Conservation (phyloP, 2,888 invertebrate species). For the Slavum lentiscoides region DNA sequence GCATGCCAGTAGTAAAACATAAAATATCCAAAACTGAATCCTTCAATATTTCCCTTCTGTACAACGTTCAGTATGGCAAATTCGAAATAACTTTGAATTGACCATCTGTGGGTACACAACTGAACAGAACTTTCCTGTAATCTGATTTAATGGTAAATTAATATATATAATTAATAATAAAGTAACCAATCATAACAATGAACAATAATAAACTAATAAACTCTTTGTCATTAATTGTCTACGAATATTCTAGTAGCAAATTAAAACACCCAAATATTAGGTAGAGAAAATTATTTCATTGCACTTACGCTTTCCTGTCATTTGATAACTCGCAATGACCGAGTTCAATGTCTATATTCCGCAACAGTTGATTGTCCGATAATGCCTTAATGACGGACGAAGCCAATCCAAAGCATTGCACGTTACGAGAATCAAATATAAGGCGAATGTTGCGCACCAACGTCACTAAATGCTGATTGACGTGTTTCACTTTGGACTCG, state of each 20-base stretch:
- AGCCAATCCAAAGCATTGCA: conserved; percentile 55
- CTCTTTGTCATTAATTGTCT: too few species aligned
- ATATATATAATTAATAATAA: background rate
- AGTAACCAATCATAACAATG: too few species aligned
- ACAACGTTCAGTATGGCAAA: conserved; percentile 31
- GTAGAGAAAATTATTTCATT: background rate
- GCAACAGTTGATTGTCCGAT: conserved; percentile 45
- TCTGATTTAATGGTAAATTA: conserved; percentile 18
- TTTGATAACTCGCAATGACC: conserved; percentile 2
- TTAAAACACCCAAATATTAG: background rate
- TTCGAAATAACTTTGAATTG: conserved; percentile 36
- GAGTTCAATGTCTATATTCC: conserved; percentile 25
- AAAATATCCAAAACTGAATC: conserved; percentile 64
- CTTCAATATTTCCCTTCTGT: conserved; percentile 57
- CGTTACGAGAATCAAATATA: conserved; percentile 59
- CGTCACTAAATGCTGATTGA: conserved; percentile 59
- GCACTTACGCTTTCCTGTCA: conserved; percentile 14
- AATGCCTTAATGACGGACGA: conserved; percentile 34
- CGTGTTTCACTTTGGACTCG: conserved; percentile 52
- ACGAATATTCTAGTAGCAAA: too few species aligned
- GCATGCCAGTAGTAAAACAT: conserved; percentile 45
- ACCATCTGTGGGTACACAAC: background rate
- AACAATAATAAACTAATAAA: too few species aligned
- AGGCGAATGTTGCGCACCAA: conserved; percentile 61
- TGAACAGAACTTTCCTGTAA: conserved; percentile 16